phyloP scores from a whole-genome alignment of 92 coral and sea anemone genomes.

The Parazoanthus swiftii region DNA sequence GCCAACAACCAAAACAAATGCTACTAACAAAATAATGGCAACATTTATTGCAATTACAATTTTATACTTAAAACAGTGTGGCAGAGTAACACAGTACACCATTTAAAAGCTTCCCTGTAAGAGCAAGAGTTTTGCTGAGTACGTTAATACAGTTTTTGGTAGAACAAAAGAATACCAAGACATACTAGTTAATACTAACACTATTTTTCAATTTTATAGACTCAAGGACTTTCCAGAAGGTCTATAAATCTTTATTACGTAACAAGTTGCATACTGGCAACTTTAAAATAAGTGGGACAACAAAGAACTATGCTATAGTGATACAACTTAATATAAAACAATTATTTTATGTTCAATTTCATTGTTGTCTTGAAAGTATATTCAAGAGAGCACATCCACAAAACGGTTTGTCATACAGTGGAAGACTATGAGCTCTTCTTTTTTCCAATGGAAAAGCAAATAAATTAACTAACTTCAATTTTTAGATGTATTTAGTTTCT shows the following conservation, averaged over 20 bases:
- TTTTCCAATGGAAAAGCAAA: not conserved
- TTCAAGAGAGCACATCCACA: not conserved
- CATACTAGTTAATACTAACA: not conserved
- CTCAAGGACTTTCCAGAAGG: not conserved
- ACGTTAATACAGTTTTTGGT: not conserved
- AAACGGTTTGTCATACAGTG: not conserved
- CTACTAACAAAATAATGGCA: too few relatives aligned
- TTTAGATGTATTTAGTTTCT: too few relatives aligned
- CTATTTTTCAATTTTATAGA: not conserved
- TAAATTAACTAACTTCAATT: too few relatives aligned
- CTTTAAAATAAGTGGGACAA: not conserved
- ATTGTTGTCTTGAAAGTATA: too few relatives aligned
- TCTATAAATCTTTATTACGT: not conserved
- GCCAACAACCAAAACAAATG: too few relatives aligned
- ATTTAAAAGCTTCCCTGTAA: too few relatives aligned
- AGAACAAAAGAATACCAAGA: too few relatives aligned
- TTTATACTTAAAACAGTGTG: too few relatives aligned
- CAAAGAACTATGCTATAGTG: not conserved
- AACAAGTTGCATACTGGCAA: not conserved
- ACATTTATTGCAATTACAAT: too few relatives aligned
- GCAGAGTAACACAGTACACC: too few relatives aligned
- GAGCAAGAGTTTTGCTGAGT: too few relatives aligned
- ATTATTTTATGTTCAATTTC: not conserved
- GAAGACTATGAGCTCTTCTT: not conserved
- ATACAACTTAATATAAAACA: too few relatives aligned